Evolutionary conservation across 2,888 invertebrate species (phyloP), one percentile per base, ranked within the genome.

Genomic region (Eupsilia transversa): DNA sequence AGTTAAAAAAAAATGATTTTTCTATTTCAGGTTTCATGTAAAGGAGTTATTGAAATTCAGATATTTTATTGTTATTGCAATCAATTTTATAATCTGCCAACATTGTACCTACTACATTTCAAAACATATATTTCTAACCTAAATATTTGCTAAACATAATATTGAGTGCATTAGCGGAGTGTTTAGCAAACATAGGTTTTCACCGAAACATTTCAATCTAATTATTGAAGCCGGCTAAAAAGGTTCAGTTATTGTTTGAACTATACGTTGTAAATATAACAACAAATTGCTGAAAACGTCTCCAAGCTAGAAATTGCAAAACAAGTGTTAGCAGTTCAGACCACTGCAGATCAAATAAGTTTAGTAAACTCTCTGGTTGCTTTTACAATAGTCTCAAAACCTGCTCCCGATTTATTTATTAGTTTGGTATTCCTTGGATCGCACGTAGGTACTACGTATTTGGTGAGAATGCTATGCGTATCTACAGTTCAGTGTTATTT

Each of bases 261-360:
- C 14, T 57, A 12, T 27, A 63, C 27, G 12, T 38, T 56, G 14
- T 49, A 54, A 56, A 56, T 49, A 46, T n/a, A 65, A 56, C 27
- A 49, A 17, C 9, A 49, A 68, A 83, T 79, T 38, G 30, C 35
- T 59, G 68, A 52, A 71, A 72, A 66, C 74, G 73, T 80, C 70
- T 64, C 65, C 54, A 73, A 78, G 38, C 63, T 66, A 72, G 85
- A 77, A 86, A 79, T 80, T 69, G 63, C 71, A 66, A 69, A 81
- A 78, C 74, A 77, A 43, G 71, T 86, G 81, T 84, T 84, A 73
- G 74, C 73, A 66, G 72, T 84, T 81, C 68, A 71, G 76, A 76
- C 77, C 71, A 69, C 60, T 60, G 78, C 87, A 76, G 87, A 81
- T 85, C 87, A 81, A 85, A 81, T 85, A 85, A 86, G 81, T 86